Evolutionary conservation across 2,888 invertebrate genomes (phyloP), one percentile per base, ranked within the genome.

Genomic region (Caprella mutica): DNA sequence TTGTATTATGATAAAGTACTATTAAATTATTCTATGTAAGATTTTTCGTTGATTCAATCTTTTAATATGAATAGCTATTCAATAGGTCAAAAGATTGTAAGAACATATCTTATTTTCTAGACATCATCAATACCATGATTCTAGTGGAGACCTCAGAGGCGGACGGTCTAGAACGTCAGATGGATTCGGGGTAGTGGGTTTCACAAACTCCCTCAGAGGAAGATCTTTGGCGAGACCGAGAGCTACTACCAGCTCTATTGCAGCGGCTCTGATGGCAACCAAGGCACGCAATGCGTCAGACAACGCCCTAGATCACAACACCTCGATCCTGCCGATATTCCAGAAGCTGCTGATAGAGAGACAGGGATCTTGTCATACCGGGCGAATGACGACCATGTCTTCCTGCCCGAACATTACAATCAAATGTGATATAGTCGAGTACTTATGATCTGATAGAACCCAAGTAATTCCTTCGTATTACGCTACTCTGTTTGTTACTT

Each of bases 351-450:
- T 89, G 51, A 87, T 86, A 3, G 88, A 89, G 70, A 77, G 88
- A 65, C 86, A 87, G 30, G 43, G 59, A 23, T 53, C 53, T 1
- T 46, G 46, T 9, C 53, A 54, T n/a, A n/a, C 46, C 35, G 30
- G 59, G 6, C 51, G 48, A 29, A 46, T 57, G 19, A 55, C 50
- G 21, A 55, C 65, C 14, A 61, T 61, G 57, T 66, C 68, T 39
- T 90, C 90, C 69, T 91, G 91, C 73, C 91, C 91, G 27, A 90
- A 90, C 77, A 90, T 90, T 76, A 89, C 90, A 63, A 90, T 92
- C 69, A 91, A 91, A 76, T 91, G 91, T 78, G 91, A 91, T 77
- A 91, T 92, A 69, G 91, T 91, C 68, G 91, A 91, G 72, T 91
- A 92, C 75, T 81, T 91, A 74, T 90, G 63, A 64, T 64, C 38